Percentiles rank a stretch among this genome's conserved stretches.
Conservation (phyloP, 2,797 vertebrate genomes). For the Notolabrus celidotus region DNA sequence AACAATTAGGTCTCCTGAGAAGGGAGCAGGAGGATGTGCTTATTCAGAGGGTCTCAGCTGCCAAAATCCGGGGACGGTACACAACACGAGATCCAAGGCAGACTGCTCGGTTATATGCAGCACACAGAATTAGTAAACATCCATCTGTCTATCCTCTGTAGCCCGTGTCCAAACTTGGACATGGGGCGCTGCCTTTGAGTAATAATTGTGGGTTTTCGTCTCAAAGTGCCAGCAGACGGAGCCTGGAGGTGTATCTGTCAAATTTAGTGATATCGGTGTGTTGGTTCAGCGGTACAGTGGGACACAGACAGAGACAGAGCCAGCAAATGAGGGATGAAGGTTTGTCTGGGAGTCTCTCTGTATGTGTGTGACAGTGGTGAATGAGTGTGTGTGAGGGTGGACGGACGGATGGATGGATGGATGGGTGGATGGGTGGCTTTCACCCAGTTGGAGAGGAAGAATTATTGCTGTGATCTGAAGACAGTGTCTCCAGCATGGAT, state of each 20-base stretch:
- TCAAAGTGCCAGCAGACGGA: conserved; percentile 1
- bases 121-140: conserved; percentile 56
- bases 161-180: conserved; percentile 31
- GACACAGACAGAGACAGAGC: conserved; percentile 41
- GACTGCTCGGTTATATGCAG: conserved; percentile 38
- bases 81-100: conserved; percentile 44
- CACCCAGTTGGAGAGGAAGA: conserved; percentile 47
- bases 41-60: conserved; percentile 47
- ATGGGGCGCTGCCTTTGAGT: conserved; percentile 36
- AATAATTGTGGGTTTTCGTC: conserved; percentile 46
- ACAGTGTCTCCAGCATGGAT: conserved; percentile 16
- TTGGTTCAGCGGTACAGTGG: conserved; percentile 29
- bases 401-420: conserved; percentile 41
- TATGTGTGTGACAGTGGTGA: background rate
- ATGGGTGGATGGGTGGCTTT: conserved; percentile 11
- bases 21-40: conserved; percentile 42
- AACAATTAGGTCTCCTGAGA: conserved; percentile 67
- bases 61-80: conserved; percentile 37
- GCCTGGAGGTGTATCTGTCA: conserved; percentile 32
- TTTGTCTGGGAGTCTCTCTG: conserved; percentile 29
- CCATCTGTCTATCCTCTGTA: conserved; percentile 59
- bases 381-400: conserved; percentile 44
- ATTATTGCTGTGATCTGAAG: conserved; percentile 45
- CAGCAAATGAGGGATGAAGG: conserved; percentile 71
- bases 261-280: conserved; percentile 34